Evolutionary conservation across 1,140 invertebrate genomes (phyloP).

Genomic region (Drosophila melanica): DNA sequence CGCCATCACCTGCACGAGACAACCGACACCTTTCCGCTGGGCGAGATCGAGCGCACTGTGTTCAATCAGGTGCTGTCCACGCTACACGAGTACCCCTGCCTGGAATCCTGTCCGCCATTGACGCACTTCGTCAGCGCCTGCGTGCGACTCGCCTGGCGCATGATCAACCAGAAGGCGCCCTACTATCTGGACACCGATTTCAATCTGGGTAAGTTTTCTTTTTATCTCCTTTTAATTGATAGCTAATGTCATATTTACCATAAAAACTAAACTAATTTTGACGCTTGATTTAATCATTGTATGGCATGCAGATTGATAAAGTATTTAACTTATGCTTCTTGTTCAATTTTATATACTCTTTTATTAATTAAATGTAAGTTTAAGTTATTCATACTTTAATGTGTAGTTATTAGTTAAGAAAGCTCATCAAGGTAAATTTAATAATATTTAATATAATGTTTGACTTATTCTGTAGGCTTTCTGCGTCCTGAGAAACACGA

Average conservation of each 20-base stretch:
- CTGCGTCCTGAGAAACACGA: conserved; percentile 85
- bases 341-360: no score
- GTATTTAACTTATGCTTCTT: no score
- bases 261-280: no score
- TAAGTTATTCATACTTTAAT: no score
- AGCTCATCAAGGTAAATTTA: no score
- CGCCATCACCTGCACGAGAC: conserved; percentile 85
- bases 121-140: conserved; percentile 86
- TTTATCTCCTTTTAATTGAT: neutral
- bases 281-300: no score
- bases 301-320: no score
- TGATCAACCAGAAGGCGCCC: conserved; percentile 86
- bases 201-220: conserved; percentile 85
- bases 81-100: conserved; percentile 87
- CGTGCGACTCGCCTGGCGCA: conserved; percentile 86
- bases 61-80: conserved; percentile 86
- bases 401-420: no score
- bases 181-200: conserved; percentile 87
- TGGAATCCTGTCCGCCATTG: conserved; percentile 85
- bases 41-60: conserved; percentile 87
- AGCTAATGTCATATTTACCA: neutral
- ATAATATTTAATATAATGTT: no score
- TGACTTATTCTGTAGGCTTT: conserved; percentile 50
- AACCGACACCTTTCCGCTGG: conserved; percentile 86
- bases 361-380: no score